Percentiles rank a stretch among this genome's conserved stretches.
Evolutionary conservation across 2,888 invertebrate genomes (phyloP).

Genomic region (Cantharis lateralis): DNA sequence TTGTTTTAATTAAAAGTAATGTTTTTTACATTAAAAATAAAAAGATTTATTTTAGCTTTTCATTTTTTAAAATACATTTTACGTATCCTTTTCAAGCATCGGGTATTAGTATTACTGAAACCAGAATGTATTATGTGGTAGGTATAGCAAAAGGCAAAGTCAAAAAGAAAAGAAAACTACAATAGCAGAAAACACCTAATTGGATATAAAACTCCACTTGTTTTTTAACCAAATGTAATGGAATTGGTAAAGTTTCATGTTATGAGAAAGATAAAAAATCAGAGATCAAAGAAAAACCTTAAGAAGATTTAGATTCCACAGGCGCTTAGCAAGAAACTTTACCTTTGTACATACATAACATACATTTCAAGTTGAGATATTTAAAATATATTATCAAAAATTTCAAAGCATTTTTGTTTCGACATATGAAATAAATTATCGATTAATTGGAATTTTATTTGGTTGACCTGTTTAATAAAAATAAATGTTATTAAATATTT

Average conservation of each 20-base stretch:
- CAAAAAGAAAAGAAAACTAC: not conserved
- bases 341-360: no score
- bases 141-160: not conserved
- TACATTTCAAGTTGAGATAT: not conserved
- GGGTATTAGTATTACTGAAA: not conserved
- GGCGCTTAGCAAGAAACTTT: constrained; percentile 14
- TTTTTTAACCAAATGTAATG: not conserved
- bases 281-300: constrained; percentile 14
- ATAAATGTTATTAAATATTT: not conserved
- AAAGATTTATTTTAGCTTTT: not conserved
- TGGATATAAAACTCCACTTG: not conserved
- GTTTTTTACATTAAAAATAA: not conserved
- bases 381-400: not conserved
- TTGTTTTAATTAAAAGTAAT: not conserved
- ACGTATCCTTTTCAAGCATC: no score
- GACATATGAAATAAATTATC: not conserved
- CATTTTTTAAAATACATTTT: not conserved
- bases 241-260: not conserved
- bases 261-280: constrained; percentile 11
- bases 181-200: not conserved
- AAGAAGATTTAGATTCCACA: constrained; percentile 10
- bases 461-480: not conserved
- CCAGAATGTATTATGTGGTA: not conserved
- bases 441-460: not conserved
- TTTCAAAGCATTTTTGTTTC: not conserved